These are phyloP conservation scores for Perodicticus potto DNA, from an alignment of 2,797 vertebrate genomes.

Conservation along the genomic window DNA sequence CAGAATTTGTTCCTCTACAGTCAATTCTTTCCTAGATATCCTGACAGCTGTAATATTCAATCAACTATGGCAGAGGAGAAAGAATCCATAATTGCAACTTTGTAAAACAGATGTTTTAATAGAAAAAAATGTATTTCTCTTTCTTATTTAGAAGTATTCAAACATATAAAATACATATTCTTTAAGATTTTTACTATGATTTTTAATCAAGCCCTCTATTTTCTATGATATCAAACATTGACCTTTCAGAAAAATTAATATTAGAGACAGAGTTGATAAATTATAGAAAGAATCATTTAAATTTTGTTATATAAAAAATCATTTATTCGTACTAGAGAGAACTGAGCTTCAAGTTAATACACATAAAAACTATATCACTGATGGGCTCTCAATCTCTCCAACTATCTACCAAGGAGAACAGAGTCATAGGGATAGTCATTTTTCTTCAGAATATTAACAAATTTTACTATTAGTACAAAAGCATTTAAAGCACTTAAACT, in stretches of 20 bases:
- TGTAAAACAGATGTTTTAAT: constrained; percentile 9
- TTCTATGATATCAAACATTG: constrained; percentile 37
- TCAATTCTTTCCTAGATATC: not conserved
- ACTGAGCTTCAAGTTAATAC: constrained; percentile 42
- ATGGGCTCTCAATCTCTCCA: not conserved
- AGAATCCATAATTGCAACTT: not conserved
- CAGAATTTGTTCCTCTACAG: not conserved
- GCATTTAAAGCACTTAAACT: constrained; percentile 39
- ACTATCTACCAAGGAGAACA: not conserved
- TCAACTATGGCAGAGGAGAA: not conserved
- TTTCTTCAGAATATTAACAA: constrained; percentile 36
- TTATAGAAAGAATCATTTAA: not conserved
- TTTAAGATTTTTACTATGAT: constrained; percentile 24
- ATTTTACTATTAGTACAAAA: constrained; percentile 23
- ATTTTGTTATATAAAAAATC: constrained; percentile 39
- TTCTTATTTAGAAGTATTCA: not conserved
- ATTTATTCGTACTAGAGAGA: constrained; percentile 29
- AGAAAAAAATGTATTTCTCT: constrained; percentile 37
- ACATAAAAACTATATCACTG: not conserved
- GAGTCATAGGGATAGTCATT: not conserved
- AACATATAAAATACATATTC: constrained; percentile 36
- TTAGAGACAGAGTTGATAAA: not conserved
- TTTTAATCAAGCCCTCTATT: constrained; percentile 49
- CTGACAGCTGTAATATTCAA: not conserved
- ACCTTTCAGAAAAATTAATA: constrained; percentile 42